Evolutionary conservation across 1,140 invertebrate species (phyloP).

Genomic region (Orussus abietinus): DNA sequence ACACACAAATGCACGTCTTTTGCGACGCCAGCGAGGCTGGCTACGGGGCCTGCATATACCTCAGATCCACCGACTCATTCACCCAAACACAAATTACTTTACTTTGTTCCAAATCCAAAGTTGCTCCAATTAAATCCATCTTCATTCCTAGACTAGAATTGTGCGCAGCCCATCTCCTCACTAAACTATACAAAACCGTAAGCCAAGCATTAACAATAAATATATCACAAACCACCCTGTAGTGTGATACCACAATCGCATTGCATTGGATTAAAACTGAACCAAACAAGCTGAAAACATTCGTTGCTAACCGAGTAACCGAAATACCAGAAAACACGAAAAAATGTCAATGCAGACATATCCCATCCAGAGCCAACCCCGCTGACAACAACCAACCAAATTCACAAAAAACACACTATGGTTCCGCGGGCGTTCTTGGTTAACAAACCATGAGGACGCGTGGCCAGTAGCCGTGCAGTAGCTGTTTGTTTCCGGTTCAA

Average conservation of each 20-base stretch:
- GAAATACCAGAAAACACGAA: conserved; percentile 27
- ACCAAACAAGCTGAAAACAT: conserved; percentile 5
- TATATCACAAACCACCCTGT: conserved; percentile 9
- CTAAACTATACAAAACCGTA: conserved; percentile 17
- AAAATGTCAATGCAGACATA: conserved; percentile 41
- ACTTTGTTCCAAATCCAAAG: conserved; percentile 23
- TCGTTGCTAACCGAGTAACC: conserved; percentile 35
- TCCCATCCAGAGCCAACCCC: conserved; percentile 41
- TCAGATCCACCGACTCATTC: conserved; percentile 15
- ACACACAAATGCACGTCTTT: conserved; percentile 34
- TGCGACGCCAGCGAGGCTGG: conserved; percentile 31
- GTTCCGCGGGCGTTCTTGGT: conserved; percentile 27
- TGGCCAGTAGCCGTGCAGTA: conserved; percentile 25
- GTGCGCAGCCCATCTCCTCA: conserved; percentile 36
- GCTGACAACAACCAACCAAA: conserved; percentile 37
- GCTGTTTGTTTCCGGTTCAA: conserved; percentile 10
- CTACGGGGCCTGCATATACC: conserved; percentile 36
- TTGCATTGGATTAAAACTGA: conserved; percentile 27
- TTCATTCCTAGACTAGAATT: conserved; percentile 29
- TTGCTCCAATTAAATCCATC: conserved; percentile 23
- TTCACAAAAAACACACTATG: conserved; percentile 1
- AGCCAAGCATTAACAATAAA: conserved; percentile 10
- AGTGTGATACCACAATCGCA: conserved; percentile 31
- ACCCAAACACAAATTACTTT: conserved; percentile 9
- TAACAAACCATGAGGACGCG: conserved; percentile 15